Evolutionary conservation across 2,113 vertebrate genomes (phyloP), one percentile per base, ranked within the genome.

Genomic region (Piprites chloris): DNA sequence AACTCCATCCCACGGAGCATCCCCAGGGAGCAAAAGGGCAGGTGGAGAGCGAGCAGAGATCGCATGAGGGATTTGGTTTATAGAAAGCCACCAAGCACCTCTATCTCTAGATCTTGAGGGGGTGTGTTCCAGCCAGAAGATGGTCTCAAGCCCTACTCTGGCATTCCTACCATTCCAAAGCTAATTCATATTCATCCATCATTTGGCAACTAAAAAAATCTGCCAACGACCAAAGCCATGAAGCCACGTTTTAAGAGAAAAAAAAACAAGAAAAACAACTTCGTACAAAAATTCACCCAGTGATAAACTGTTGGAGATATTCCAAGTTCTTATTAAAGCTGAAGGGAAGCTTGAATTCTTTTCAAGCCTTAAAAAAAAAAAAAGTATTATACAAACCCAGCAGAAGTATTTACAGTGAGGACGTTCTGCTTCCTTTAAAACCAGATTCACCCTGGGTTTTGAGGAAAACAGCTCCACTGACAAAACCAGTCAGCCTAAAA

Each of bases 1-100:
- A 89, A 22, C 11, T 16, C 13, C 52, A 52, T 24, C 30, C 53
- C 58, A 55, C 58, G 5, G 21, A 83, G 28, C 32, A 62, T 21
- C 58, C 35, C 35, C 12, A 28, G 0, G 0, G 4, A 39, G 47
- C 1, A 3, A 53, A 78, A 24, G 27, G 52, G 33, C 39, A 81
- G 42, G 39, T 28, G 13, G 8, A 46, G 30, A 55, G 53, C 11
- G 47, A 77, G 28, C 39, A 55, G 52, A 87, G 58, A 3, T 39
- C 12, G 12, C 23, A 39, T 1, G 4, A 58, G 47, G 9, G 28
- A 52, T 1, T 9, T 35, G 20, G n/a, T 12, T 80, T 61, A 47
- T 4, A 47, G 14, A 66, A 89, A 39, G 49, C 9, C 68, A 84
- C 16, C 28, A 33, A 69, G 69, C 22, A 52, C 20, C 56, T 81